Conservation (phyloP, 2,113 vertebrate species). For the Edolisoma coerulescens region DNA sequence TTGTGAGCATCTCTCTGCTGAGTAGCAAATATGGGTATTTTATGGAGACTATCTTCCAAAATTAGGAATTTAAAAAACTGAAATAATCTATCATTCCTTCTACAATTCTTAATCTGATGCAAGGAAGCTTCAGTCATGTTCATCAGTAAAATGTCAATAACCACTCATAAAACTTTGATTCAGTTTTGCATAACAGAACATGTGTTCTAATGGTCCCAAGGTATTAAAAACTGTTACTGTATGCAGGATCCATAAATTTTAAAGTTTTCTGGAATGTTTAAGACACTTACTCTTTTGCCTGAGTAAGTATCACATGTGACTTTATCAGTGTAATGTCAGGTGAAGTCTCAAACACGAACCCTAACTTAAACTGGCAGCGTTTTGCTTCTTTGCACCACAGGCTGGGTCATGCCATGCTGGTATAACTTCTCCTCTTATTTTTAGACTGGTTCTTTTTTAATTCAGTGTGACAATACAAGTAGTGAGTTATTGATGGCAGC, state of each 20-base stretch:
- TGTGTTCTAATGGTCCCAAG: neutral
- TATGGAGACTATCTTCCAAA: neutral
- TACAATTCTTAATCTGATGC: neutral
- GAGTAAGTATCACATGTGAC: neutral
- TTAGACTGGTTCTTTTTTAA: slow-evolving; percentile 22
- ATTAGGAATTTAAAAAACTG: neutral
- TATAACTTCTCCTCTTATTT: neutral
- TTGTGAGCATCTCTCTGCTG: neutral
- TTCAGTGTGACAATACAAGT: slow-evolving; percentile 11
- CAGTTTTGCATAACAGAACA: neutral
- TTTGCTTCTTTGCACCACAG: neutral
- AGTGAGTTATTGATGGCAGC: slow-evolving; percentile 46
- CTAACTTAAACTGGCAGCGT: neutral
- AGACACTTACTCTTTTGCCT: neutral
- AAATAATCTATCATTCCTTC: neutral
- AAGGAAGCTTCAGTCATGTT: neutral
- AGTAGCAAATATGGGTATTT: neutral
- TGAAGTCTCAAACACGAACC: neutral
- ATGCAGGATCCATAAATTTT: neutral
- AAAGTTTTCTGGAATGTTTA: neutral
- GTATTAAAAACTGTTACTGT: neutral
- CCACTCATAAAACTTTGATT: neutral
- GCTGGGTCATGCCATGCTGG: neutral
- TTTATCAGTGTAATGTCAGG: neutral
- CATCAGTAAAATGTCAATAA: neutral